phyloP scores from a whole-genome alignment of 1,140 invertebrate genomes.

The Venustaconcha ellipsiformis region DNA sequence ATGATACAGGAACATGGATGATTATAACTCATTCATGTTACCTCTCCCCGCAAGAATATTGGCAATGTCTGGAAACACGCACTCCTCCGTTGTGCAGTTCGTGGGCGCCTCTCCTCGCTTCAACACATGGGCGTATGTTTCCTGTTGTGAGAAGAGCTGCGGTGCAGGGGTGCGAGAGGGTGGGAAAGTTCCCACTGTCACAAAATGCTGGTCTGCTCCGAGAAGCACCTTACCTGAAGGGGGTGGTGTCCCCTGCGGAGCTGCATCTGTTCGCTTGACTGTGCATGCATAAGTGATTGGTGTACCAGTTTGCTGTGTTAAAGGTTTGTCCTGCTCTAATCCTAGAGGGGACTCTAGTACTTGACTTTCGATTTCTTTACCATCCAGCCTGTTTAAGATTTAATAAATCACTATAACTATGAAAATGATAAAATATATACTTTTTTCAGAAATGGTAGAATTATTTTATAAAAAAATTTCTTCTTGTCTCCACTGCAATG shows the following conservation, averaged over 20 bases:
- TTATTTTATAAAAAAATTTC: not conserved
- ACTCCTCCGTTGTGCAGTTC: conserved; percentile 29
- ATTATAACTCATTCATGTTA: conserved; percentile 5
- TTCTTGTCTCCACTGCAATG: not conserved
- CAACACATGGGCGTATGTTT: conserved; percentile 60
- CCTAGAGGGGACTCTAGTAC: conserved; percentile 27
- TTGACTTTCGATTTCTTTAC: conserved; percentile 38
- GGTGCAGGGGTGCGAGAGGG: conserved; percentile 11
- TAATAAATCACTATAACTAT: not conserved
- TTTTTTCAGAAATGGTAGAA: not conserved
- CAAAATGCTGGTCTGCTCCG: no score
- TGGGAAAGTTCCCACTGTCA: conserved; percentile 6
- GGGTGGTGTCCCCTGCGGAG: conserved; percentile 32
- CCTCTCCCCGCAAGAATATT: conserved; percentile 26
- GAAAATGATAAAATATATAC: not conserved
- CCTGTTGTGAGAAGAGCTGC: conserved; percentile 27
- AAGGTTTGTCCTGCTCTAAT: conserved; percentile 43
- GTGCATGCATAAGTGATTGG: conserved; percentile 50
- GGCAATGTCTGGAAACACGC: conserved; percentile 8
- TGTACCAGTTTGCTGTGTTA: conserved; percentile 39
- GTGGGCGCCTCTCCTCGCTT: conserved; percentile 48
- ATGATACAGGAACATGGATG: not conserved
- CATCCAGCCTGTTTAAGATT: conserved; percentile 56
- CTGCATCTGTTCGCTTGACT: conserved; percentile 41
- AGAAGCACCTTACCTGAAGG: conserved; percentile 53